Evolutionary conservation across 1,140 invertebrate species (phyloP), one percentile per base, ranked within the genome.

Genomic region (Drosophila ironensis): DNA sequence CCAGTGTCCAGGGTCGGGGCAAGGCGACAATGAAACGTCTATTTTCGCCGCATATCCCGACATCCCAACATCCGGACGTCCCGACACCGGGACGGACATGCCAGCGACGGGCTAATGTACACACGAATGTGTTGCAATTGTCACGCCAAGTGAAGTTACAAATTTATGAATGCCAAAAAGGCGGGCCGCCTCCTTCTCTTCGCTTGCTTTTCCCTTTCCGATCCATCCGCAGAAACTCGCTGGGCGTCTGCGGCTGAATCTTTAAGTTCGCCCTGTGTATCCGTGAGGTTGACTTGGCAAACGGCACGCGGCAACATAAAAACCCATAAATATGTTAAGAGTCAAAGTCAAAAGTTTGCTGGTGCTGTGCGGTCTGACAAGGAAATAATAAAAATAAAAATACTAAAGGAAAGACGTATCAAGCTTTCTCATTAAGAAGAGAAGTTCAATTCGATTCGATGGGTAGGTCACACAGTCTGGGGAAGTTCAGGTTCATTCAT

Each of bases 81-180:
- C 28, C 22, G 69, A 61, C 56, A 47, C 44, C 38, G 53, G 45
- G 46, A 56, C 64, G 48, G 68, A 72, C 71, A 53, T 68, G 53
- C 70, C 53, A 57, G 76, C 57, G 78, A 75, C 50, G 78, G 78
- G 81, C 78, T 82, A 82, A 82, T 82, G 78, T 82, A 82, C 78
- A 72, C 78, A 78, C 77, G 73, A 87, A 82, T 87, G 77, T 87
- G 82, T 88, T 88, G 80, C 87, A 88, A 88, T 88, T 88, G 87
- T 88, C 87, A 88, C 80, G 87, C 80, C 80, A 81, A 88, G 87
- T 88, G 76, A 88, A 88, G 77, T 81, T 75, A 88, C 76, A 86
- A 88, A 88, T 88, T 88, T 88, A 88, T 88, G 87, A 88, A 88
- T 88, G 80, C 78, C 78, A 84, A 84, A 84, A 84, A 84, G 78